phyloP scores from a whole-genome alignment of 1,140 invertebrate genomes.

The Ceratina australensis region DNA sequence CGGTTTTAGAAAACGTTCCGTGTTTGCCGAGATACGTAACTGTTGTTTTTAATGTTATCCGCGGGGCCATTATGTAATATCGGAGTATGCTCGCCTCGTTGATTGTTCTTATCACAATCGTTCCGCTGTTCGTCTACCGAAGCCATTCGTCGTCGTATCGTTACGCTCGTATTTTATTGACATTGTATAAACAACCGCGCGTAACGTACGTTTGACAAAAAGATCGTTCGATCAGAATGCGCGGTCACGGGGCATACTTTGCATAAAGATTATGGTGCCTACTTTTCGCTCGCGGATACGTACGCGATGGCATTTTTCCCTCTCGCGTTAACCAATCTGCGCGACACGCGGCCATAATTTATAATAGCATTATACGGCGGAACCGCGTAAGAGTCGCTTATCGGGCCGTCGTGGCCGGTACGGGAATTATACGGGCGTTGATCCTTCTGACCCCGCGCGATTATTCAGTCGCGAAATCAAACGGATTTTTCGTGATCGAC shows the following conservation, averaged over 20 bases:
- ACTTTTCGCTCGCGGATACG: background rate
- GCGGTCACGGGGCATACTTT: background rate
- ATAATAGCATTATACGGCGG: background rate
- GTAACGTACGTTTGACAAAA: background rate
- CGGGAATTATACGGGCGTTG: slow-evolving; percentile 12
- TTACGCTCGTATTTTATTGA: background rate
- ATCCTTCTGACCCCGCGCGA: slow-evolving; percentile 2
- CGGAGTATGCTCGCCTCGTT: background rate
- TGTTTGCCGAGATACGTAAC: slow-evolving; percentile 5
- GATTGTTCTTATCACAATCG: slow-evolving; percentile 2
- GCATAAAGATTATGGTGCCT: background rate
- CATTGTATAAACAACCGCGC: background rate
- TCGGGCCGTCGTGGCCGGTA: background rate
- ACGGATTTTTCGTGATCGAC: background rate
- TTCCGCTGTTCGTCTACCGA: slow-evolving; percentile 2
- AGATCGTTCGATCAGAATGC: background rate
- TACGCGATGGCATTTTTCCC: background rate
- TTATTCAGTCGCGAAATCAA: slow-evolving; percentile 9
- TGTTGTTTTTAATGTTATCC: background rate
- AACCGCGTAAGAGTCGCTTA: background rate
- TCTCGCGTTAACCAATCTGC: background rate
- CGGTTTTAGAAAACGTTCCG: background rate
- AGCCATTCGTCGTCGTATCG: background rate
- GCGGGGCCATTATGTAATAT: background rate
- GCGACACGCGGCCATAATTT: background rate